Conservation (phyloP, 2,113 vertebrate species). For the Lipophrys pholis region DNA sequence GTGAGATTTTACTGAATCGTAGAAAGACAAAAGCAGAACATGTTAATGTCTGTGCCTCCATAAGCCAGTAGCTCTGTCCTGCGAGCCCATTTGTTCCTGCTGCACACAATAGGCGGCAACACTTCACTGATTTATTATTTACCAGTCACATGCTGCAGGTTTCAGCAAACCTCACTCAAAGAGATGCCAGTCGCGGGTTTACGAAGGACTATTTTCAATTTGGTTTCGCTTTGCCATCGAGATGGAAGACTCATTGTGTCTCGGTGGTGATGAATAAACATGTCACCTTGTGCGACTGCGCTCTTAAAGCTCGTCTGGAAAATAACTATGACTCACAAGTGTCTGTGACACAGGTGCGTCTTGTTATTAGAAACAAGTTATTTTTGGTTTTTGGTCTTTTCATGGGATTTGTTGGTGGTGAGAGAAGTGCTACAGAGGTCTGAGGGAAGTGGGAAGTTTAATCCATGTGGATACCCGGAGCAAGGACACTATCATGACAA, state of each 20-base stretch:
- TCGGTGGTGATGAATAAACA: not conserved
- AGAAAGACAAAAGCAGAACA: too few relatives aligned
- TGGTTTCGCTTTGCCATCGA: too few relatives aligned
- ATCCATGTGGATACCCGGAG: too few relatives aligned
- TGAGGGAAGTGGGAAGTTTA: too few relatives aligned
- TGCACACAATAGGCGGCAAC: not conserved
- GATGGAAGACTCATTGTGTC: not conserved
- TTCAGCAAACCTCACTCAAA: not conserved
- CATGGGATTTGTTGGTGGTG: not conserved
- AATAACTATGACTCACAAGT: too few relatives aligned
- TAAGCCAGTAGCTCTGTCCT: too few relatives aligned
- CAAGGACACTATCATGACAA: too few relatives aligned
- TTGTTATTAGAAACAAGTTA: not conserved
- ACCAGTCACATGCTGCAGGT: not conserved
- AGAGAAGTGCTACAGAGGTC: constrained; percentile 3
- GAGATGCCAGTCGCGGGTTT: not conserved
- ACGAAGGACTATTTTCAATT: constrained; percentile 3
- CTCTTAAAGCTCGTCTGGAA: not conserved
- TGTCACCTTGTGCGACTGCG: not conserved
- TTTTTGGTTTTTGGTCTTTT: constrained; percentile 5
- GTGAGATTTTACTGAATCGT: too few relatives aligned
- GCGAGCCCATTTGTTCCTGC: not conserved
- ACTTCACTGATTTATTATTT: not conserved
- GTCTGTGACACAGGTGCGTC: too few relatives aligned
- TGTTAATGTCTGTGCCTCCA: too few relatives aligned